These are phyloP conservation scores for Phocides pigmalion DNA, from an alignment of 1,140 invertebrate genomes.

Conservation along the genomic window DNA sequence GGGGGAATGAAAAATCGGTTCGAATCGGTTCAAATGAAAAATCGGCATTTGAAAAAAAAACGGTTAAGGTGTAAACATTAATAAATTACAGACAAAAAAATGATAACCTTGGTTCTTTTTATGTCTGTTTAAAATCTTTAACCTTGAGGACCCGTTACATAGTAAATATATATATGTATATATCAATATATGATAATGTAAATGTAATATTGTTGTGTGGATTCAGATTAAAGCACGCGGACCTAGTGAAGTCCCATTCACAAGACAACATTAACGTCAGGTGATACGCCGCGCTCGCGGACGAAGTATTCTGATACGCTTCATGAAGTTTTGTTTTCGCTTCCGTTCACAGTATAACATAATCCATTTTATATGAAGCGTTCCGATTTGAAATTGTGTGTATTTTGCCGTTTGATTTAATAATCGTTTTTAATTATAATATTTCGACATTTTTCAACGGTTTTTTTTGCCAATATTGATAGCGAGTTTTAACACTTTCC, in stretches of 20 bases:
- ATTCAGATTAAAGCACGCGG: constrained; percentile 52
- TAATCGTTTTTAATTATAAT: no score
- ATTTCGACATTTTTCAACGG: no score
- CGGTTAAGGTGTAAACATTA: no score
- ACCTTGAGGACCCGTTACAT: no score
- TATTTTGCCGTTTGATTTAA: not conserved
- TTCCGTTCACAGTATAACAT: not conserved
- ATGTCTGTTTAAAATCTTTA: no score
- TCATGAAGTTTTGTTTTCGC: not conserved
- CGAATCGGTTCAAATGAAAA: no score
- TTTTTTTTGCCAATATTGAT: no score
- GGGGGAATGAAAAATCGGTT: no score
- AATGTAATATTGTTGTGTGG: constrained; percentile 32
- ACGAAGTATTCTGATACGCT: not conserved
- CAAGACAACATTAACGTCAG: constrained; percentile 78
- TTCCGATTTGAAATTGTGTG: not conserved
- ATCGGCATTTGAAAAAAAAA: no score
- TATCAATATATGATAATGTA: not conserved
- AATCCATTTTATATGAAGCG: not conserved
- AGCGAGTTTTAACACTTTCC: no score
- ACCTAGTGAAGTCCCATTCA: constrained; percentile 72
- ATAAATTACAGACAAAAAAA: no score
- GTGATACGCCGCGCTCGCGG: constrained; percentile 52
- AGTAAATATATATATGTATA: not conserved
- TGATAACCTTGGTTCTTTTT: no score